phyloP scores from a whole-genome alignment of 1,140 invertebrate species.

The Trachymyrmex septentrionalis region DNA sequence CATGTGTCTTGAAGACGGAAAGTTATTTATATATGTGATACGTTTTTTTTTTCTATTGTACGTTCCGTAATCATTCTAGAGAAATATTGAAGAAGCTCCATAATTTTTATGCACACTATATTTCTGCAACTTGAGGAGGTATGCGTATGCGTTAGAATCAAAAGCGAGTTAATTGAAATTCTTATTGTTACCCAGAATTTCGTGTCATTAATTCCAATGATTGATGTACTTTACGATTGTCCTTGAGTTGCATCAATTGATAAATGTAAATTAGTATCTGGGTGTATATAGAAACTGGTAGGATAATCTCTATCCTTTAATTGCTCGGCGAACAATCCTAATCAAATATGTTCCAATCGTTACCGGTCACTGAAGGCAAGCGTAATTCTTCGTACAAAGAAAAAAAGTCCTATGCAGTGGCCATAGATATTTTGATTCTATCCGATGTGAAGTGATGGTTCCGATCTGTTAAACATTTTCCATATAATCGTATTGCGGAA shows the following conservation, averaged over 20 bases:
- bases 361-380: not conserved
- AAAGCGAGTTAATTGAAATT: constrained; percentile 24
- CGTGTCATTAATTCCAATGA: not conserved
- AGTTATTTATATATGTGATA: constrained; percentile 67
- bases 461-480: constrained; percentile 65
- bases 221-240: constrained; percentile 8
- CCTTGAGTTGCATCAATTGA: constrained; percentile 39
- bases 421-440: constrained; percentile 52
- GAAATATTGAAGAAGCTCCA: constrained; percentile 46
- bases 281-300: constrained; percentile 47
- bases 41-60: constrained; percentile 68
- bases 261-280: constrained; percentile 61
- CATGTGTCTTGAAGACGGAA: constrained; percentile 30
- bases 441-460: constrained; percentile 51
- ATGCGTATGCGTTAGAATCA: constrained; percentile 36
- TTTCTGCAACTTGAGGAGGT: constrained; percentile 53
- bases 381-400: constrained; percentile 36
- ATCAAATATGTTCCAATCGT: constrained; percentile 39
- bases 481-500: constrained; percentile 68
- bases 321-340: constrained; percentile 38
- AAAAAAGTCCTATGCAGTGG: constrained; percentile 44
- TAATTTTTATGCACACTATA: constrained; percentile 68
- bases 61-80: constrained; percentile 63
- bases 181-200: constrained; percentile 17
- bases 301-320: constrained; percentile 41